Base-by-base conservation (phyloP, 2,113 vertebrate genomes). In the Sminthopsis crassicaudata region DNA sequence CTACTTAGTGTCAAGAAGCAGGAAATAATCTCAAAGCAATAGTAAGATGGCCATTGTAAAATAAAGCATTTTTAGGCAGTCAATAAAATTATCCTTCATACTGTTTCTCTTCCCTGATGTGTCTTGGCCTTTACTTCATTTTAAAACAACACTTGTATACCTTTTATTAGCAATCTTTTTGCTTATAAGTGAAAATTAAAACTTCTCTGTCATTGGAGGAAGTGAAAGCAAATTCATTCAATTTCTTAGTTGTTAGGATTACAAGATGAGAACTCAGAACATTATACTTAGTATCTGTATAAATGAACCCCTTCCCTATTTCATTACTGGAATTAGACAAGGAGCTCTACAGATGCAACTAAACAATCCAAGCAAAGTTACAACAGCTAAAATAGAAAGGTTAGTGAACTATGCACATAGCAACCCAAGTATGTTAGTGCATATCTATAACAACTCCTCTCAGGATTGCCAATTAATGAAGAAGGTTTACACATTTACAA, bases 71-170 rank as follows among this genome's bases (percentile, higher is more conserved):
- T 98, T 97, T 91, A 91, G 36, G 91, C 7, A 0, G 42, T 97
- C 67, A 94, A 93, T 94, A 94, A 95, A 97, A 96, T 96, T 92
- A 96, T 76, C 95, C 95, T 95, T 95, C 96, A 94, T 97, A 94
- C 96, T 90, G 95, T 55, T 95, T 94, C 14, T 52, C 94, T 93
- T 94, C 95, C 96, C 94, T 92, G 93, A 93, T 55, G 94, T 54
- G 91, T 94, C 95, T 96, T 97, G 96, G 91, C 46, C 57, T 95
- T 96, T 42, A 95, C 76, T 97, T 98, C 95, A 96, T 96, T 97
- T 96, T 97, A 88, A 97, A 97, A 42, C 88, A 53, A 48, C 2
- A 42, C 6, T 90, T 92, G 84, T 2, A 0, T 91, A 48, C 93
- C 95, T 50, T 97, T 96, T 95, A 89, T 92, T 96, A 97, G 91